Evolutionary conservation across 2,888 invertebrate genomes (phyloP).

Genomic region (Tigriopus californicus): DNA sequence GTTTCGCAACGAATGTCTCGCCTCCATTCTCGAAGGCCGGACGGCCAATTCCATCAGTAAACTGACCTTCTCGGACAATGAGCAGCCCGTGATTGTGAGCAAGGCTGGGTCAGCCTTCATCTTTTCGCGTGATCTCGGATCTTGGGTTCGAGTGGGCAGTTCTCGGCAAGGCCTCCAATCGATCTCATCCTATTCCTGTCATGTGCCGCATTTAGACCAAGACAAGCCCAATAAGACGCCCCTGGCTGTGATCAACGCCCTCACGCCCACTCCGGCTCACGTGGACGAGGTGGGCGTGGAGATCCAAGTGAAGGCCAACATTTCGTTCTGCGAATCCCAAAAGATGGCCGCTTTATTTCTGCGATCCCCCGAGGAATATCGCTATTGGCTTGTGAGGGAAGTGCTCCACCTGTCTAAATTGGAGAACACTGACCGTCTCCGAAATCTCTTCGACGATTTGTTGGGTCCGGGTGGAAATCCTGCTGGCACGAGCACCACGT

Average conservation of each 20-base stretch:
- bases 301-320: conserved; percentile 26
- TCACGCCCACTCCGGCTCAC: no score
- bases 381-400: conserved; percentile 48
- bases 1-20: no score
- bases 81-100: background rate
- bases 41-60: no score
- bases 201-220: no score
- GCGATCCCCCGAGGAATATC: conserved; percentile 49
- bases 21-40: no score
- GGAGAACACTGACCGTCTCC: conserved; percentile 49
- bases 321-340: conserved; percentile 44
- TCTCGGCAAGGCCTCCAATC: no score
- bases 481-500: conserved; percentile 37
- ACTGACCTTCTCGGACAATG: background rate
- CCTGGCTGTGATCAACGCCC: no score
- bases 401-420: conserved; percentile 37
- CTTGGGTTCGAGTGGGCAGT: conserved; percentile 19
- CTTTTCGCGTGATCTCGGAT: background rate
- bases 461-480: conserved; percentile 46
- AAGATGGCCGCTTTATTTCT: conserved; percentile 47
- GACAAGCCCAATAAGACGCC: no score
- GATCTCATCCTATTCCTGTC: no score
- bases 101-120: background rate
- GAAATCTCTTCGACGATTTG: conserved; percentile 54
- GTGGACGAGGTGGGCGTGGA: conserved; percentile 22